These are phyloP conservation scores for Piprites chloris DNA, from an alignment of 2,113 vertebrate species.

Conservation along the genomic window DNA sequence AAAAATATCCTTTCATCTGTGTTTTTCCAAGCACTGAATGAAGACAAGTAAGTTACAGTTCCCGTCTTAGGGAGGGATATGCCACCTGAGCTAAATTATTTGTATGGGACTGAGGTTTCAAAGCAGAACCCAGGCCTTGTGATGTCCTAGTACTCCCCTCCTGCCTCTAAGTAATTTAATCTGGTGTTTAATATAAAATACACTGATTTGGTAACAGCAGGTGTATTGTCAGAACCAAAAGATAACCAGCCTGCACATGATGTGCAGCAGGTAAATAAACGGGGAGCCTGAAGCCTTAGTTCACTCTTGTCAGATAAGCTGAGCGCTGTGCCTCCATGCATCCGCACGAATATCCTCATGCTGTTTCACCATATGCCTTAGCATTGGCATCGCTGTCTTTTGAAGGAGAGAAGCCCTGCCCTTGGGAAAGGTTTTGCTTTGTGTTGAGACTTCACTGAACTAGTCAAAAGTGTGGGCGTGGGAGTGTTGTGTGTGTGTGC, in stretches of 20 bases:
- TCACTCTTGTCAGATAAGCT: background rate
- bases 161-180: background rate
- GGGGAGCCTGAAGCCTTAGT: background rate
- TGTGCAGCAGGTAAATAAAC: background rate
- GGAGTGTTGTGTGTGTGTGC: fast-evolving
- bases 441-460: background rate
- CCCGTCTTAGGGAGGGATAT: background rate
- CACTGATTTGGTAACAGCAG: background rate
- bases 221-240: background rate
- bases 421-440: background rate
- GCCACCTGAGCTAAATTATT: background rate
- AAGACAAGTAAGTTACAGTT: background rate
- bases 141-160: background rate
- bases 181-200: background rate
- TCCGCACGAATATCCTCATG: background rate
- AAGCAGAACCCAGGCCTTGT: background rate
- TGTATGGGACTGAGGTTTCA: background rate
- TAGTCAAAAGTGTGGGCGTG: background rate
- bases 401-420: background rate
- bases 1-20: background rate
- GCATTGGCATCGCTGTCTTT: background rate
- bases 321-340: background rate
- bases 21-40: background rate
- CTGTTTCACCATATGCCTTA: constrained; percentile 39
- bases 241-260: background rate